Conservation (phyloP, 2,888 invertebrate species). For the Trachelus iudaicus region DNA sequence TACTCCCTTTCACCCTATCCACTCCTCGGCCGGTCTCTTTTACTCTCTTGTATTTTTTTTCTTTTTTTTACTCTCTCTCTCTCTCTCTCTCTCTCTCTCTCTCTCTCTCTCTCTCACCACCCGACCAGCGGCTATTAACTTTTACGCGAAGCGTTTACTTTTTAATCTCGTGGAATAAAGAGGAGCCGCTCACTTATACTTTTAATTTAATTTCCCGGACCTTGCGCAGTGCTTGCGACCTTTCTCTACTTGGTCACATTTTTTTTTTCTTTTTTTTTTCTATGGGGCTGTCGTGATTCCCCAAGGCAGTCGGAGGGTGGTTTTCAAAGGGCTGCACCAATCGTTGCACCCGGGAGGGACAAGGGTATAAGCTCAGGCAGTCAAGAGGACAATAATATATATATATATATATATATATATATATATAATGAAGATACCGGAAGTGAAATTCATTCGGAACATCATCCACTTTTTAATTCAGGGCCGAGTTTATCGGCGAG, state of each 20-base stretch:
- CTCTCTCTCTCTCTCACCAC: neutral
- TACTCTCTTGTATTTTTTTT: neutral
- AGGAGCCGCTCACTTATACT: constrained; percentile 17
- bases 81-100: neutral
- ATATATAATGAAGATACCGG: neutral
- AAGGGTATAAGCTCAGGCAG: neutral
- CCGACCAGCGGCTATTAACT: constrained; percentile 19
- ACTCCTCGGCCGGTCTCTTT: neutral
- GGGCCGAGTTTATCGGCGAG: neutral
- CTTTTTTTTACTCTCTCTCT: neutral
- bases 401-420: neutral
- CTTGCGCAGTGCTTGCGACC: neutral
- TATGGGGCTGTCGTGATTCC: neutral
- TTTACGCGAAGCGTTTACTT: constrained; percentile 24
- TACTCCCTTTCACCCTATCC: neutral
- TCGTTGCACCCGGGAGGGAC: neutral
- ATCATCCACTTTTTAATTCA: neutral
- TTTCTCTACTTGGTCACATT: neutral
- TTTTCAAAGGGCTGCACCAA: neutral
- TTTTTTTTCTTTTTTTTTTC: neutral
- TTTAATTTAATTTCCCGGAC: constrained; percentile 20
- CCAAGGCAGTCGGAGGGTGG: neutral
- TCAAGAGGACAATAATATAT: neutral
- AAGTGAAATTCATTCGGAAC: neutral
- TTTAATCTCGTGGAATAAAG: constrained; percentile 22